phyloP scores from a whole-genome alignment of 2,888 invertebrate species.

The Eristalinus aeneus region DNA sequence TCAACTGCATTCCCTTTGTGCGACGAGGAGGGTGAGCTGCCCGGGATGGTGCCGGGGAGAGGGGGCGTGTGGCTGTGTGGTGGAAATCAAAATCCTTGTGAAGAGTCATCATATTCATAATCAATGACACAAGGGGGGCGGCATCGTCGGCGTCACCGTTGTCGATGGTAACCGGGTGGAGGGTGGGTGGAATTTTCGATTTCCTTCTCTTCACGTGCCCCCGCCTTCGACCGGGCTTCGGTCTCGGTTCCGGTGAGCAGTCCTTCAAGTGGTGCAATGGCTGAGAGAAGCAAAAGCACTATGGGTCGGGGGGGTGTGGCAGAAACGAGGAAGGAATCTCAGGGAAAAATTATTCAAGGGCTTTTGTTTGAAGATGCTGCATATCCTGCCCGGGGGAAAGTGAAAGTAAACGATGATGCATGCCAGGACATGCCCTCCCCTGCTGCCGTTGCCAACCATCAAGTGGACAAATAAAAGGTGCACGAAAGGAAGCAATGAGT shows the following conservation, averaged over 20 bases:
- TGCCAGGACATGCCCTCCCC: constrained; percentile 41
- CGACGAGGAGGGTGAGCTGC: not conserved
- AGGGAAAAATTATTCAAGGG: constrained; percentile 61
- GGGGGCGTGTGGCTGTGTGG: not conserved
- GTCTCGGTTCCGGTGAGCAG: constrained; percentile 24
- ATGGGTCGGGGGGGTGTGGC: not conserved
- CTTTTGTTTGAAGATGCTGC: constrained; percentile 68
- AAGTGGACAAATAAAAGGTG: constrained; percentile 60
- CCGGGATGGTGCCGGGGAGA: not conserved
- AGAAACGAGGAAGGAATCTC: not conserved
- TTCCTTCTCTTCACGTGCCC: constrained; percentile 3
- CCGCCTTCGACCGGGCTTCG: not conserved
- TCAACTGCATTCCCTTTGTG: constrained; percentile 25
- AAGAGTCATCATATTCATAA: constrained; percentile 47
- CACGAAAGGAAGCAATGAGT: not conserved
- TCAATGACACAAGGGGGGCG: constrained; percentile 5
- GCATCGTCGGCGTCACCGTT: too few relatives aligned
- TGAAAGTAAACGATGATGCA: constrained; percentile 51
- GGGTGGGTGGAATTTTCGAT: not conserved
- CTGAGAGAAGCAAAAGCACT: constrained; percentile 32
- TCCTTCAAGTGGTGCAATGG: constrained; percentile 65
- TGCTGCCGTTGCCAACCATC: not conserved
- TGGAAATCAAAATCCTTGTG: not conserved
- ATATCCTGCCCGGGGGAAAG: constrained; percentile 23
- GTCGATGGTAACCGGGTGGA: not conserved